Evolutionary conservation across 2,888 invertebrate genomes (phyloP).

Genomic region (Habrosyne pyritoides): DNA sequence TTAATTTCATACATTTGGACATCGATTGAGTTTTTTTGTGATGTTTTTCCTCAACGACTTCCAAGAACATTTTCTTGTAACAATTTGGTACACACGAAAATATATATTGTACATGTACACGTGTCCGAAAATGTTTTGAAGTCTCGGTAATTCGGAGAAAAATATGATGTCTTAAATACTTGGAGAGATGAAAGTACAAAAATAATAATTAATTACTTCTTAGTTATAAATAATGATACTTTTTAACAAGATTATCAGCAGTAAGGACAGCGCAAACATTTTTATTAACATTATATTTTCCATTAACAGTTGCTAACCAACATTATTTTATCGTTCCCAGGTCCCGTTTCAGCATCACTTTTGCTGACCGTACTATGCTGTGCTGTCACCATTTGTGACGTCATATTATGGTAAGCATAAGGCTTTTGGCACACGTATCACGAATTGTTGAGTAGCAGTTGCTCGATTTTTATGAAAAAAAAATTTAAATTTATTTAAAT

Average conservation of each 20-base stretch:
- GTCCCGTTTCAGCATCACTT: slow-evolving; percentile 53
- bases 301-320: not conserved
- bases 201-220: not conserved
- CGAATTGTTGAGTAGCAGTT: not conserved
- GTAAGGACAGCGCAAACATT: not conserved
- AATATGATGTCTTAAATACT: too few species aligned
- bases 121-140: not conserved
- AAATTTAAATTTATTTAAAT: too few species aligned
- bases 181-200: not conserved
- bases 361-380: slow-evolving; percentile 51
- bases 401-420: slow-evolving; percentile 48
- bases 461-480: too few species aligned
- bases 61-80: not conserved
- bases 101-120: not conserved
- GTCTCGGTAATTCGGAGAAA: not conserved
- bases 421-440: slow-evolving; percentile 2
- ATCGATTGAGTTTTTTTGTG: too few species aligned
- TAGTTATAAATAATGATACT: not conserved
- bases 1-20: too few species aligned
- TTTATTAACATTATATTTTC: not conserved
- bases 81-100: not conserved
- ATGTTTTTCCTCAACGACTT: not conserved
- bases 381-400: slow-evolving; percentile 42
- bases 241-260: not conserved
- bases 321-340: slow-evolving; percentile 48